These are phyloP conservation scores for Gadopsis bispinosus DNA, from an alignment of 2,797 vertebrate species.

Conservation along the genomic window DNA sequence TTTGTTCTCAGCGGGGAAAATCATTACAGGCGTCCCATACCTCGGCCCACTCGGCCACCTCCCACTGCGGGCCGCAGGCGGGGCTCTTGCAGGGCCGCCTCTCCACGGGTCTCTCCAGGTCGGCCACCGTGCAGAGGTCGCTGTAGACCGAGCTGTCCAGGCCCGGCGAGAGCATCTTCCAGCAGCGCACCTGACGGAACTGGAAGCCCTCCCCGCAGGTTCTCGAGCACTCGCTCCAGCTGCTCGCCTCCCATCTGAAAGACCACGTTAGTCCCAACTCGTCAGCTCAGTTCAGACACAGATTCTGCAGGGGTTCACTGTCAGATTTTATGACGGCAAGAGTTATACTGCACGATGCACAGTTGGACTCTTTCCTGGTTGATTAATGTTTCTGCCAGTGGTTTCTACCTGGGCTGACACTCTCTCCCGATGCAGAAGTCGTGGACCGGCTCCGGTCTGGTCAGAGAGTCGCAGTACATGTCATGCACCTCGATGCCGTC, in stretches of 20 bases:
- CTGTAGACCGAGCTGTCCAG: constrained; percentile 98
- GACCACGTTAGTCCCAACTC: background rate
- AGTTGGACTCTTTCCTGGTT: background rate
- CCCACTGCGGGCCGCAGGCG: constrained; percentile 96
- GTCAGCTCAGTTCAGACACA: background rate
- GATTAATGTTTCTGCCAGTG: background rate
- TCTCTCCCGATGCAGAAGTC: constrained; percentile 97
- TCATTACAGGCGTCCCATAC: constrained; percentile 67
- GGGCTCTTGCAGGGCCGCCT: constrained; percentile 94
- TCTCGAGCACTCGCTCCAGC: constrained; percentile 97
- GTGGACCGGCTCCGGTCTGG: constrained; percentile 94
- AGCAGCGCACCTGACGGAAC: constrained; percentile 95
- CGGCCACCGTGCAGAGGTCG: constrained; percentile 91
- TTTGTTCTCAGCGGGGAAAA: background rate
- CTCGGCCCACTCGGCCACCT: constrained; percentile 98
- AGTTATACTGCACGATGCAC: background rate
- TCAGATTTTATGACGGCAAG: background rate
- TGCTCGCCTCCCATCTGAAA: constrained; percentile 96
- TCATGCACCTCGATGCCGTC: constrained; percentile 96
- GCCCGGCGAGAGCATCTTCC: constrained; percentile 98
- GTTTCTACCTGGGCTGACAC: constrained; percentile 92
- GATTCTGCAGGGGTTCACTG: background rate
- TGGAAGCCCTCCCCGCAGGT: constrained; percentile 97
- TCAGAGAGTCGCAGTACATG: constrained; percentile 93
- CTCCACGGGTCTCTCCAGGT: constrained; percentile 92